Conservation (phyloP, 2,888 invertebrate species). For the Drosophila flavopinicola region DNA sequence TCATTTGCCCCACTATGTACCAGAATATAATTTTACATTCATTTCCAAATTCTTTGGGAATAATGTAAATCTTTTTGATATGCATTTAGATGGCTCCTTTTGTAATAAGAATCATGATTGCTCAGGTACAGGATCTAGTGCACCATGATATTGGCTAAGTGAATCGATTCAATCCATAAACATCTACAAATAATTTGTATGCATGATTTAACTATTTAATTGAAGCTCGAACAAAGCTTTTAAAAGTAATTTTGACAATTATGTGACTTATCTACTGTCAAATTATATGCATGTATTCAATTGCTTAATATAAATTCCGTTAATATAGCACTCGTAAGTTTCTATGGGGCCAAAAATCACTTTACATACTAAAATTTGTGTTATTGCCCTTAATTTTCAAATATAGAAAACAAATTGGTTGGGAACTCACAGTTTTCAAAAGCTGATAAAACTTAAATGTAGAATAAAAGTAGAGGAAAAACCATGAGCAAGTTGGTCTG, state of each 20-base stretch:
- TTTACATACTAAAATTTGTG: too few species aligned
- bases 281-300: not conserved
- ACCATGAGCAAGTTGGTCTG: too few species aligned
- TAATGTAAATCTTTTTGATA: not conserved
- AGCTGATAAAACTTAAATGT: too few species aligned
- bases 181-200: not conserved
- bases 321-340: too few species aligned
- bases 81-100: not conserved
- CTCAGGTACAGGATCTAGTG: not conserved
- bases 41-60: not conserved
- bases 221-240: not conserved
- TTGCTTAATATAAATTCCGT: not conserved
- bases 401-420: too few species aligned
- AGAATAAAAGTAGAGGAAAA: too few species aligned
- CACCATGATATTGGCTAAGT: too few species aligned
- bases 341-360: too few species aligned
- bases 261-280: not conserved
- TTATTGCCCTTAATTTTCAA: too few species aligned
- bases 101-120: not conserved
- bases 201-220: not conserved
- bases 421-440: too few species aligned
- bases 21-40: not conserved
- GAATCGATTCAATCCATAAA: not conserved
- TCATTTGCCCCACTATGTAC: accelerated
- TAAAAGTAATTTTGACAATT: not conserved